These are phyloP conservation scores for Oncorhynchus nerka DNA, from an alignment of 2,113 vertebrate genomes.

Conservation along the genomic window DNA sequence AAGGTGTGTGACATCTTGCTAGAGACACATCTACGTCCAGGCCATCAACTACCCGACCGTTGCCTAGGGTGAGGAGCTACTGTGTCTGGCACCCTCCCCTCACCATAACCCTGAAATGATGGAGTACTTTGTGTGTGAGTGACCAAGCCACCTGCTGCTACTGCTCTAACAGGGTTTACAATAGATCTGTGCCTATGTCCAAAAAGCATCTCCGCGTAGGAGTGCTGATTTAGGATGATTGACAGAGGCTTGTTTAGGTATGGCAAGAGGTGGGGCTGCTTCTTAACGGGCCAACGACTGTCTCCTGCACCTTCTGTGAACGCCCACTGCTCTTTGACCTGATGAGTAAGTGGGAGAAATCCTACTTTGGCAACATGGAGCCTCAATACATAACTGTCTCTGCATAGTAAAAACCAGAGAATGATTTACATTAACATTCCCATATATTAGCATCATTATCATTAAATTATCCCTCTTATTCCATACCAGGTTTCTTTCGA, in stretches of 20 bases:
- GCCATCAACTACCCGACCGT: constrained; percentile 94
- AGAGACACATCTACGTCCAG: constrained; percentile 85
- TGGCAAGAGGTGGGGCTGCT: constrained; percentile 84
- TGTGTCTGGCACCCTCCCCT: constrained; percentile 87
- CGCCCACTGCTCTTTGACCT: too few species aligned
- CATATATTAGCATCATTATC: neutral
- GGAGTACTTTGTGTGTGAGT: constrained; percentile 88
- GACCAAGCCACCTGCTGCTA: neutral
- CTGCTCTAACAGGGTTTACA: neutral
- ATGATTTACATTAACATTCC: too few species aligned
- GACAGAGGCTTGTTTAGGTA: constrained; percentile 80
- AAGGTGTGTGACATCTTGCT: constrained; percentile 83
- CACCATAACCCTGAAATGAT: constrained; percentile 88
- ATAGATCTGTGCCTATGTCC: too few species aligned
- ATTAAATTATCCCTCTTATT: neutral
- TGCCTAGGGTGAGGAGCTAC: constrained; percentile 84
- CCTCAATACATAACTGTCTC: too few species aligned
- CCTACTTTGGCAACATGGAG: too few species aligned
- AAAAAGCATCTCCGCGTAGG: too few species aligned
- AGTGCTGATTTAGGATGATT: neutral
- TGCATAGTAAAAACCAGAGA: too few species aligned
- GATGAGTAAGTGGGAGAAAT: too few species aligned
- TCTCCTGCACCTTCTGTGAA: too few species aligned
- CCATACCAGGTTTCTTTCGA: neutral
- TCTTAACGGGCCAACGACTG: constrained; percentile 48